Conservation (phyloP, 2,797 vertebrate genomes). For the Rachycentron canadum region DNA sequence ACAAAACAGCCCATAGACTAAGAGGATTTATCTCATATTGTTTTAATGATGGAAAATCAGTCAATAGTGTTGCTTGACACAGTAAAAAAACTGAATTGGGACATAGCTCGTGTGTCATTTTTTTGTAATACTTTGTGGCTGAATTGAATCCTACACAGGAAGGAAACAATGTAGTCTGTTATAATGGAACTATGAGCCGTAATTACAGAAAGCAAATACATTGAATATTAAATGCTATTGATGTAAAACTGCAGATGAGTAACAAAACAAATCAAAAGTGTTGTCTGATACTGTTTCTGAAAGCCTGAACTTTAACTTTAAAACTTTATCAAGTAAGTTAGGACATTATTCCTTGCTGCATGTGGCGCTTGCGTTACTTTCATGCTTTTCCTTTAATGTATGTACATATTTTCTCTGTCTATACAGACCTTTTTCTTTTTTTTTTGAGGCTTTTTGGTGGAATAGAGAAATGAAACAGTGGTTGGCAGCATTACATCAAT, state of each 20-base stretch:
- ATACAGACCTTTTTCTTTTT: background rate
- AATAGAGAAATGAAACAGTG: background rate
- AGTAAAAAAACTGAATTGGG: background rate
- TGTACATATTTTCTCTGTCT: slow-evolving; percentile 8
- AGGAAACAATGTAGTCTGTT: background rate
- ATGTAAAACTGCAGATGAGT: background rate
- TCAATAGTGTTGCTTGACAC: background rate
- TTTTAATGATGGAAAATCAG: background rate
- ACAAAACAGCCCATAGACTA: background rate
- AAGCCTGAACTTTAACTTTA: slow-evolving; percentile 2
- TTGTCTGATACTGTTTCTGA: background rate
- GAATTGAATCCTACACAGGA: background rate
- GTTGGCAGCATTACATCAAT: slow-evolving; percentile 11
- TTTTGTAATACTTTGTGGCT: background rate
- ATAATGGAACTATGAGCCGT: background rate
- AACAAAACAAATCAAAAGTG: background rate
- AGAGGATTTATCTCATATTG: background rate
- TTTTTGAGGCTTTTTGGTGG: slow-evolving; percentile 1
- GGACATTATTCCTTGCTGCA: background rate
- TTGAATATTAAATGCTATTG: background rate
- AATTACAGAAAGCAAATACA: slow-evolving; percentile 1
- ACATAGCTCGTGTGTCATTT: background rate
- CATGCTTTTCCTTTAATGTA: background rate
- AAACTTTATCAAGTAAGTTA: background rate
- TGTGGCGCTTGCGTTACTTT: slow-evolving; percentile 1